A percentile compares a stretch with the other conserved stretches of the same genome.
phyloP scores from a whole-genome alignment of 2,113 vertebrate genomes.

The Abramis brama region DNA sequence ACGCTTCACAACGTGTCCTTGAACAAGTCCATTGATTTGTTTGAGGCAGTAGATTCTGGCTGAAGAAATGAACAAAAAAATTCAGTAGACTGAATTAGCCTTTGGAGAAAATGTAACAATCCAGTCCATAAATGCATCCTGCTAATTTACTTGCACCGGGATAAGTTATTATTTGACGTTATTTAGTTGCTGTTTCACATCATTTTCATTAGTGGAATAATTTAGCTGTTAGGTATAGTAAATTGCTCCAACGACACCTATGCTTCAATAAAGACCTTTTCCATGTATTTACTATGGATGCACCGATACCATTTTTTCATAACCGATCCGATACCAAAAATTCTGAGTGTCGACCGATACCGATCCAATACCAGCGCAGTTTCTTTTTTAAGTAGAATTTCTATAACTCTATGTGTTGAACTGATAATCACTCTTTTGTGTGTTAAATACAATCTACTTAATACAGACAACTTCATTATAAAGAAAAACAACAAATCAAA shows the following conservation, averaged over 20 bases:
- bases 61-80: slow-evolving; percentile 1
- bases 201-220: slow-evolving; percentile 20
- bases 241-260: not conserved
- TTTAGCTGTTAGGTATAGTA: slow-evolving; percentile 6
- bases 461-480: no score
- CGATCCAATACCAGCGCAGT: no score
- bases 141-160: not conserved
- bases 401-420: no score
- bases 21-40: slow-evolving; percentile 40
- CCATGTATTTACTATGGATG: not conserved
- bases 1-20: not conserved
- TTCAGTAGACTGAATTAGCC: slow-evolving; percentile 15
- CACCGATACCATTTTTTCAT: no score
- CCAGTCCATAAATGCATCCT: not conserved
- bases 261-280: not conserved
- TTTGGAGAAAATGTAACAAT: slow-evolving; percentile 26
- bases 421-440: no score
- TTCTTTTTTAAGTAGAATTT: no score
- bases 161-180: slow-evolving; percentile 8
- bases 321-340: no score
- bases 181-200: slow-evolving; percentile 1
- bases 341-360: no score
- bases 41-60: slow-evolving; percentile 11
- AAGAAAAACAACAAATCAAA: no score
- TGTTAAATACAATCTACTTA: no score